Evolutionary conservation across 1,140 invertebrate species (phyloP), one percentile per base, ranked within the genome.

Genomic region (Cepaea nemoralis): DNA sequence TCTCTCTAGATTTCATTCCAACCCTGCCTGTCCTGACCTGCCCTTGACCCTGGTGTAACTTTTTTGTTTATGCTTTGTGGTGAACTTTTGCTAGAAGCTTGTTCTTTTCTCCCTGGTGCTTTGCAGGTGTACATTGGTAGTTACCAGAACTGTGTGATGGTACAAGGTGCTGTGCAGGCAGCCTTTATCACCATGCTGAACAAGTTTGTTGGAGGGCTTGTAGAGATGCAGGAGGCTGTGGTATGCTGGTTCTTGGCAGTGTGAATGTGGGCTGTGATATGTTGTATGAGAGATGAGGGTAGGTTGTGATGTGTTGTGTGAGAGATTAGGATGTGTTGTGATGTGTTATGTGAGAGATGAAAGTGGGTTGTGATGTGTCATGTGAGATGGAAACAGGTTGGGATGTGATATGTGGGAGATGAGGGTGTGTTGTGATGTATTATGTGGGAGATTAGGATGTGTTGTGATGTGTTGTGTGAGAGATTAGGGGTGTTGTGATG

Each of bases 51-150:
- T n/a, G n/a, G n/a, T n/a, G n/a, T n/a, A n/a, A n/a, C n/a, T 19
- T 55, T 55, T 14, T 55, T 55, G 50, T 55, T 55, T 55, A 2
- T 55, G 50, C 22, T 55, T n/a, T 14, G 50, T 22, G 50, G 50
- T 14, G 22, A 5, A 3, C 50, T 22, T 55, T 24, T 55, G 19
- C 1, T 71, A 40, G 42, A 33, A 33, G 40, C 73, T 45, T 75
- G 37, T 55, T 50, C 24, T 59, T 33, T 50, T 63, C 55, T 63
- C 55, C 75, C 31, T 84, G 55, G 33, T 83, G 55, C 66, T 48
- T 81, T 84, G 8, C 84, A 91, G 90, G 89, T 91, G 73, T 90
- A 88, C 84, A 86, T 91, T 81, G 89, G 90, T 66, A 88, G 86
- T 27, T 91, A 88, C 81, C 85, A 77, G 45, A 83, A 76, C 80